Percentiles rank a stretch among this genome's conserved stretches.
These are phyloP conservation scores for Pomatostomus ruficeps DNA, from an alignment of 2,113 vertebrate species.

Conservation along the genomic window DNA sequence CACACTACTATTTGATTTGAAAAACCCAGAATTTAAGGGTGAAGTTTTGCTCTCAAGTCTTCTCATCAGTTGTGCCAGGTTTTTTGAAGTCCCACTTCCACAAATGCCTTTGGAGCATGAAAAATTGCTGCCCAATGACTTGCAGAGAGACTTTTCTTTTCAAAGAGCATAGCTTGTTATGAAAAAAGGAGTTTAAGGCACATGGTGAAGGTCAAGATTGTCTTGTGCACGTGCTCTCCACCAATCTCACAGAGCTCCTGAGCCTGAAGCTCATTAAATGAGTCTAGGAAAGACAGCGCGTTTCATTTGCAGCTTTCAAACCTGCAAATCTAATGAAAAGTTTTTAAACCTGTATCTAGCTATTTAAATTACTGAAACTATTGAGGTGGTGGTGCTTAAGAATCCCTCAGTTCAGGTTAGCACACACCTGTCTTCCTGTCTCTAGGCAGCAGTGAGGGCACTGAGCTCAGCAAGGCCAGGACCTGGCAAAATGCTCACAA, in stretches of 20 bases:
- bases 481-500: not conserved
- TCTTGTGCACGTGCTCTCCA: not conserved
- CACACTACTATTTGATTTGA: not conserved
- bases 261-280: fast-evolving
- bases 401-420: not conserved
- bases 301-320: not conserved
- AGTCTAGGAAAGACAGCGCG: not conserved
- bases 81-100: not conserved
- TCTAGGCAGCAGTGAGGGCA: not conserved
- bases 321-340: not conserved
- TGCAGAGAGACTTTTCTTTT: not conserved
- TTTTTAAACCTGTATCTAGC: not conserved
- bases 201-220: not conserved
- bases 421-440: not conserved
- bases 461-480: not conserved
- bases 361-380: not conserved
- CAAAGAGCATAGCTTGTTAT: not conserved
- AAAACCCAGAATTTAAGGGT: not conserved
- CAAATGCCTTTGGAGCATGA: not conserved
- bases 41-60: not conserved
- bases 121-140: not conserved
- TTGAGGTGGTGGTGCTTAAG: not conserved
- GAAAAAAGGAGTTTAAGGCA: not conserved
- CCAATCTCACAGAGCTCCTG: not conserved
- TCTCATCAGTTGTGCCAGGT: not conserved